Conservation (phyloP, 2,888 invertebrate genomes). For the Leptinotarsa rubiginosa region DNA sequence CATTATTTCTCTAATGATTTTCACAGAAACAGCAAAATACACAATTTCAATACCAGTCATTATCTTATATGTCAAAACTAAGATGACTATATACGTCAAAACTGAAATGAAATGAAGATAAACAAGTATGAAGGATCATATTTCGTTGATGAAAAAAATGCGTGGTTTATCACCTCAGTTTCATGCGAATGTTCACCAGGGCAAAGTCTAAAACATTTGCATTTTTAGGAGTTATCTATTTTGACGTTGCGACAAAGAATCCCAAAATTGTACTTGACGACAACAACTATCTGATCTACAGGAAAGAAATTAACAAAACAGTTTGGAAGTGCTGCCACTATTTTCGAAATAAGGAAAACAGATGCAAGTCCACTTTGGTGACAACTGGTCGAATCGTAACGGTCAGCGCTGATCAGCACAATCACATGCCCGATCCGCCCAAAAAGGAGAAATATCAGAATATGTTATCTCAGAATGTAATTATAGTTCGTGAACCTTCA, state of each 20-base stretch:
- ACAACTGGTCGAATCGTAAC: slow-evolving; percentile 54
- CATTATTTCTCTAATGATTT: no score
- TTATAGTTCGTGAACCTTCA: slow-evolving; percentile 47
- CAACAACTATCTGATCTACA: slow-evolving; percentile 53
- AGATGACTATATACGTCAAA: no score
- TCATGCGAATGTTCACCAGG: no score
- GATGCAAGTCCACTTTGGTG: slow-evolving; percentile 56
- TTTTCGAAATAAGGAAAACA: slow-evolving; percentile 52
- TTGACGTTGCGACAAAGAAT: slow-evolving; percentile 56
- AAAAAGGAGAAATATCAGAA: slow-evolving; percentile 51
- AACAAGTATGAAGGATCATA: no score
- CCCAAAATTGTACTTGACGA: slow-evolving; percentile 57
- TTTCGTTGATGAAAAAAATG: no score
- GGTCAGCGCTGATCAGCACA: slow-evolving; percentile 53
- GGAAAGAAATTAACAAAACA: slow-evolving; percentile 53
- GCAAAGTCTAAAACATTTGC: not conserved
- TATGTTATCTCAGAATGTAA: slow-evolving; percentile 54
- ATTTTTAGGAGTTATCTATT: slow-evolving; percentile 55
- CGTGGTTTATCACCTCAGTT: no score
- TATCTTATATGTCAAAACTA: no score
- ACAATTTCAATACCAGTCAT: no score
- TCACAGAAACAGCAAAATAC: no score
- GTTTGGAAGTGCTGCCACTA: slow-evolving; percentile 57
- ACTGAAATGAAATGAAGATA: no score
- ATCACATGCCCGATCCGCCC: slow-evolving; percentile 46